Percentiles rank a stretch among this genome's conserved stretches.
Conservation (phyloP, 2,113 vertebrate genomes). For the Serinus canaria region DNA sequence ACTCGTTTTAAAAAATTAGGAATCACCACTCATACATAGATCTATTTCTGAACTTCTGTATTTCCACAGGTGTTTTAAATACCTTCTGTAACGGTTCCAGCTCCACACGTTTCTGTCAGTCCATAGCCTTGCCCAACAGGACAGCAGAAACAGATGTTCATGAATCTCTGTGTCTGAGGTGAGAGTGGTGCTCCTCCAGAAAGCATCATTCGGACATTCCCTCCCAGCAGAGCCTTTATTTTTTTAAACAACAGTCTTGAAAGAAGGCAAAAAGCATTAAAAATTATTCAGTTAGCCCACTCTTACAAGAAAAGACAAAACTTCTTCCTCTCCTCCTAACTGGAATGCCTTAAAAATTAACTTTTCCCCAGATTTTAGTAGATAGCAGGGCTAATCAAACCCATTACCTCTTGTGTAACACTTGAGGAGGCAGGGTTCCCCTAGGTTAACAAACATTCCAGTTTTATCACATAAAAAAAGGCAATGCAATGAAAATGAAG, state of each 20-base stretch:
- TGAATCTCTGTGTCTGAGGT: slow-evolving; percentile 90
- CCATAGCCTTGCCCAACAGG: slow-evolving; percentile 95
- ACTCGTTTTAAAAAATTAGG: background rate
- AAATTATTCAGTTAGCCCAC: background rate
- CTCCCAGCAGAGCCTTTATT: slow-evolving; percentile 89
- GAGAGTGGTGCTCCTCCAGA: slow-evolving; percentile 94
- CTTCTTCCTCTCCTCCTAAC: background rate
- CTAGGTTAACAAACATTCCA: background rate
- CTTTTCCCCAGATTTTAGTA: background rate
- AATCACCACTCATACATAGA: background rate
- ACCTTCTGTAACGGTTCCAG: slow-evolving; percentile 95
- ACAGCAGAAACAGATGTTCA: slow-evolving; percentile 98
- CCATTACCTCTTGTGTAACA: background rate
- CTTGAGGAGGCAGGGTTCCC: background rate
- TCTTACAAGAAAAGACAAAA: background rate
- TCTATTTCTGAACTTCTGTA: fast-evolving
- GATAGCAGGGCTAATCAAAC: background rate
- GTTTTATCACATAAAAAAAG: background rate
- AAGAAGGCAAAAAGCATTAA: background rate
- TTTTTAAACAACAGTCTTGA: slow-evolving; percentile 88
- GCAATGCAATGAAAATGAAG: background rate
- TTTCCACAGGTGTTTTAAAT: background rate
- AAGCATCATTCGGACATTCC: slow-evolving; percentile 90
- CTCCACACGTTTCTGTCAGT: slow-evolving; percentile 94
- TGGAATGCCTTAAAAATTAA: background rate